phyloP scores from a whole-genome alignment of 1,140 invertebrate species.

The Drosophila pallidifrons region DNA sequence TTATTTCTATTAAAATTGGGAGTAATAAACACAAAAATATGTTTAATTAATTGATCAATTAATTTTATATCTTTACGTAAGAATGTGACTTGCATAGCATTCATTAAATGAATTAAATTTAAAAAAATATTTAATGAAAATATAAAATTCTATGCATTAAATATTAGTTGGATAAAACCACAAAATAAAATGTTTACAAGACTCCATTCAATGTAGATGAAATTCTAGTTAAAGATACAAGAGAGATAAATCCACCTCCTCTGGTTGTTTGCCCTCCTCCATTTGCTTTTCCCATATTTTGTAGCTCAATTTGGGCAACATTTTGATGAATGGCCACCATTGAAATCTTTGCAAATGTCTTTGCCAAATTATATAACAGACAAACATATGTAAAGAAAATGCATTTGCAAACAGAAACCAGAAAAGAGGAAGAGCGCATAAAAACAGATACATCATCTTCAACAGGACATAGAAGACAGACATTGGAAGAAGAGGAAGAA shows the following conservation, averaged over 20 bases:
- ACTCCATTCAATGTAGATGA: not conserved
- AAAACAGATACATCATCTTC: slow-evolving; percentile 64
- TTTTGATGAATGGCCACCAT: slow-evolving; percentile 60
- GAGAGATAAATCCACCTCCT: not conserved
- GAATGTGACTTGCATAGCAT: no score
- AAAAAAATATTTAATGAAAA: no score
- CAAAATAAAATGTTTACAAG: no score
- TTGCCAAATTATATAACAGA: slow-evolving; percentile 52
- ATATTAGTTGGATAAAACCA: no score
- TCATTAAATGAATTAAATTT: no score
- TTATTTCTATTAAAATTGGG: no score
- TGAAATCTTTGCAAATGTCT: slow-evolving; percentile 46
- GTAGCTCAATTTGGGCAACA: slow-evolving; percentile 46
- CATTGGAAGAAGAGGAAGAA: not conserved
- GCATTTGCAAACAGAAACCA: slow-evolving; percentile 35
- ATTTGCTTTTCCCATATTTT: slow-evolving; percentile 14
- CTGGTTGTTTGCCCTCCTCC: not conserved
- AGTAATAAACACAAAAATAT: no score
- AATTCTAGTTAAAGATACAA: not conserved
- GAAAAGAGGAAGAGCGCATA: not conserved
- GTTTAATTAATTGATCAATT: no score
- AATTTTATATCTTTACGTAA: no score
- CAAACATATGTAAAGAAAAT: slow-evolving; percentile 51
- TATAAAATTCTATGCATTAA: no score
- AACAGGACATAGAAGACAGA: slow-evolving; percentile 4